Evolutionary conservation across 2,797 vertebrate species (phyloP).

Genomic region (Urosaurus nigricauda): DNA sequence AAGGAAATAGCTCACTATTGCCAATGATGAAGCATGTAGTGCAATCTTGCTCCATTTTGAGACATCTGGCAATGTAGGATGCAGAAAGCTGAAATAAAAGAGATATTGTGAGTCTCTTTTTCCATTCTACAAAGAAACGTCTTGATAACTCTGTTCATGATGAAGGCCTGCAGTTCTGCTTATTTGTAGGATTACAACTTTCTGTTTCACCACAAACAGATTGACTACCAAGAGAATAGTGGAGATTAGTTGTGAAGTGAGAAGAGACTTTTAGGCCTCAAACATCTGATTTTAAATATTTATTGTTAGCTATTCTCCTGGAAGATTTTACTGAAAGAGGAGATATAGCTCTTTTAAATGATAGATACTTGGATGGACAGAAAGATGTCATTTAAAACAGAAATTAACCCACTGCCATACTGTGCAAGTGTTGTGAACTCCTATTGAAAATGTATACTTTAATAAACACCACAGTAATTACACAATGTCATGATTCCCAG

Average conservation of each 20-base stretch:
- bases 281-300: background rate
- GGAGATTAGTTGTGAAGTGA: background rate
- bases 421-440: background rate
- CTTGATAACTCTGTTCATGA: background rate
- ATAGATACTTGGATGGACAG: background rate
- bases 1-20: conserved; percentile 75
- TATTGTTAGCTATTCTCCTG: background rate
- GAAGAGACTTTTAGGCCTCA: background rate
- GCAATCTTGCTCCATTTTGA: conserved; percentile 46
- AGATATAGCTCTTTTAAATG: background rate
- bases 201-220: background rate
- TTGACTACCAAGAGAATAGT: background rate
- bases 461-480: conserved; percentile 5
- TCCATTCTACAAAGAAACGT: background rate
- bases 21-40: conserved; percentile 69
- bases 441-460: background rate
- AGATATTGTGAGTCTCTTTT: background rate
- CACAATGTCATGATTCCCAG: background rate
- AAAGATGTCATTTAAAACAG: background rate
- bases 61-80: conserved; percentile 60
- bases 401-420: background rate
- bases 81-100: conserved; percentile 68
- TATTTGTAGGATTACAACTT: background rate
- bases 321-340: background rate
- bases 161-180: background rate